Conservation (phyloP, 2,888 invertebrate genomes). For the Ypsolopha sequella region DNA sequence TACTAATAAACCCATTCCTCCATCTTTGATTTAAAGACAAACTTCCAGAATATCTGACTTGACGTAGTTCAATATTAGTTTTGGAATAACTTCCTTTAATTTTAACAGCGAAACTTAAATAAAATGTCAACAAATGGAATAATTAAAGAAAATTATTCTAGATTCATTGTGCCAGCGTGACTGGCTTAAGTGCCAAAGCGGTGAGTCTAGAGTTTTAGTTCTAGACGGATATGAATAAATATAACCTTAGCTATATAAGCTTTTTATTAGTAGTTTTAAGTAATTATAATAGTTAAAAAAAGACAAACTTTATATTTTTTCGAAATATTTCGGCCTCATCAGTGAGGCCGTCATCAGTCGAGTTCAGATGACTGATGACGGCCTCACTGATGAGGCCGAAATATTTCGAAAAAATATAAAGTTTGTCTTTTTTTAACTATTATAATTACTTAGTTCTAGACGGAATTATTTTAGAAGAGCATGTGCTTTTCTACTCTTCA, state of each 20-base stretch:
- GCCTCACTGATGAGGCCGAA: too few species aligned
- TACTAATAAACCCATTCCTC: background rate
- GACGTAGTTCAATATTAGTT: background rate
- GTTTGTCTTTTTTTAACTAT: too few species aligned
- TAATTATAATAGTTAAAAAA: too few species aligned
- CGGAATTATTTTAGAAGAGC: constrained; percentile 29
- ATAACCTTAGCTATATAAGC: too few species aligned
- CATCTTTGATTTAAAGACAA: background rate
- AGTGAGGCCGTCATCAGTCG: too few species aligned
- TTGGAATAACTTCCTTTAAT: background rate
- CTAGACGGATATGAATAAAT: too few species aligned
- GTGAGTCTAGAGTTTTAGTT: constrained; percentile 65
- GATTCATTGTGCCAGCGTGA: constrained; percentile 69
- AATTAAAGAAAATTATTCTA: constrained; percentile 14
- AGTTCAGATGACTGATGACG: too few species aligned
- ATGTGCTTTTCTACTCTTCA: constrained; percentile 4
- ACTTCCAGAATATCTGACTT: background rate
- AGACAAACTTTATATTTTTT: too few species aligned
- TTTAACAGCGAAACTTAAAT: background rate
- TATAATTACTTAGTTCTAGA: constrained; percentile 65
- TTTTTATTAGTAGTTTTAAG: too few species aligned
- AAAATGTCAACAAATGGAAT: background rate
- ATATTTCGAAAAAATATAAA: too few species aligned
- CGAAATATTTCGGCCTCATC: too few species aligned
- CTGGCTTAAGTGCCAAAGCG: constrained; percentile 67